phyloP scores from a whole-genome alignment of 1,140 invertebrate genomes.

The Liolophura sinensis region DNA sequence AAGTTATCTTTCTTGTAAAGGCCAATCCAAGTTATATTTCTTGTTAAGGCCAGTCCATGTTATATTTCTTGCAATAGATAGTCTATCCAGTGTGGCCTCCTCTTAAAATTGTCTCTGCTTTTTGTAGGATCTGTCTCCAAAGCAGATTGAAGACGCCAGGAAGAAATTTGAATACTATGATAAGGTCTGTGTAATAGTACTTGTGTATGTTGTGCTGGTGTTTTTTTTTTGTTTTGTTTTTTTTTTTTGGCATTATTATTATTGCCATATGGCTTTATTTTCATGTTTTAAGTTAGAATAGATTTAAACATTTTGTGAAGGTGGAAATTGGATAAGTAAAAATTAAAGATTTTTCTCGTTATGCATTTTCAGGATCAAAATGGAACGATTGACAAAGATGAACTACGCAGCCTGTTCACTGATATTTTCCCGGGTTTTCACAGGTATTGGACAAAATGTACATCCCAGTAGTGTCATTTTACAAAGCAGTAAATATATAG shows the following conservation, averaged over 20 bases:
- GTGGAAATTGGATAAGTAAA: no score
- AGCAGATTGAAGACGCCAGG: constrained; percentile 48
- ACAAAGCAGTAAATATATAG: not conserved
- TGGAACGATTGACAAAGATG: constrained; percentile 56
- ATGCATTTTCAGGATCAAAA: constrained; percentile 48
- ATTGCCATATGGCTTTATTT: no score
- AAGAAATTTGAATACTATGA: constrained; percentile 56
- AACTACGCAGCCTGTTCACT: constrained; percentile 50
- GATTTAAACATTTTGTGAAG: not conserved
- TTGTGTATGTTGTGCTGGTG: no score
- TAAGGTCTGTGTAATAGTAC: constrained; percentile 32
- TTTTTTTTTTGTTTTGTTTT: no score
- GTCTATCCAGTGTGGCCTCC: no score
- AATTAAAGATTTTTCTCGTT: no score
- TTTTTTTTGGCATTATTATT: no score
- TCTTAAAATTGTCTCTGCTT: constrained; percentile 10
- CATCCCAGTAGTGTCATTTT: not conserved
- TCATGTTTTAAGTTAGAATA: not conserved
- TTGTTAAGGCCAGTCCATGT: not conserved
- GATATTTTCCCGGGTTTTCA: constrained; percentile 56
- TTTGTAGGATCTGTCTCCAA: constrained; percentile 47
- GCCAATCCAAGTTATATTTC: no score
- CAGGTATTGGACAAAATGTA: constrained; percentile 28
- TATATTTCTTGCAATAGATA: no score
- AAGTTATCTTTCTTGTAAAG: no score